A percentile compares a stretch with the other conserved stretches of the same genome.
phyloP scores from a whole-genome alignment of 2,797 vertebrate genomes.

The Paedocypris micromegethes region DNA sequence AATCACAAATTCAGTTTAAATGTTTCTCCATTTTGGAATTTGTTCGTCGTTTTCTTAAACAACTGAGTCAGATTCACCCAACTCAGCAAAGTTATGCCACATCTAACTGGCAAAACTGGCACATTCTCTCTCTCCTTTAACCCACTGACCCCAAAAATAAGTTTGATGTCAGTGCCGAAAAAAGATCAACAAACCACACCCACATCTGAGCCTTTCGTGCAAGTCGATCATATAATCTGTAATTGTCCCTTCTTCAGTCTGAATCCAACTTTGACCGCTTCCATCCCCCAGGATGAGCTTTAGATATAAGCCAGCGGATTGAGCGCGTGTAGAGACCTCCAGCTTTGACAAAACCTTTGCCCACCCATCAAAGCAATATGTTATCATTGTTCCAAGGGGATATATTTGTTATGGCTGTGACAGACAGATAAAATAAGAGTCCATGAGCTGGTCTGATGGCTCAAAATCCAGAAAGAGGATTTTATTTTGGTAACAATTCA shows the following conservation, averaged over 20 bases:
- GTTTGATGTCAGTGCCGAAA: not conserved
- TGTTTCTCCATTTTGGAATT: too few species aligned
- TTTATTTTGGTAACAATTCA: conserved; percentile 44
- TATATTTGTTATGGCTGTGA: conserved; percentile 18
- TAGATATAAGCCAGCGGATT: conserved; percentile 13
- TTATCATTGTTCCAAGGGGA: conserved; percentile 22
- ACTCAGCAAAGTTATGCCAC: too few species aligned
- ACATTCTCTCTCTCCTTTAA: too few species aligned
- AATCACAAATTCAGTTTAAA: too few species aligned
- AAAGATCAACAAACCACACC: not conserved
- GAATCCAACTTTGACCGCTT: conserved; percentile 18
- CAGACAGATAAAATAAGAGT: conserved; percentile 11
- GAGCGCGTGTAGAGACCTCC: not conserved
- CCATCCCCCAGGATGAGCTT: conserved; percentile 6
- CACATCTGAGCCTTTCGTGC: not conserved
- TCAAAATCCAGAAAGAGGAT: conserved; percentile 21
- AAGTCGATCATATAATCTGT: conserved; percentile 9
- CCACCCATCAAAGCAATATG: conserved; percentile 53
- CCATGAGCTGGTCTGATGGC: conserved; percentile 2
- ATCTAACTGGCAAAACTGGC: too few species aligned
- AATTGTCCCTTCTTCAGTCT: conserved; percentile 10
- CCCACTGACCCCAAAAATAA: too few species aligned
- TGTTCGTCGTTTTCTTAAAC: too few species aligned
- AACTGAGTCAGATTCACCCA: too few species aligned
- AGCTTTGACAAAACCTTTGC: conserved; percentile 6